Base-by-base conservation (phyloP, 2,797 vertebrate genomes). In the Ibycter americanus region DNA sequence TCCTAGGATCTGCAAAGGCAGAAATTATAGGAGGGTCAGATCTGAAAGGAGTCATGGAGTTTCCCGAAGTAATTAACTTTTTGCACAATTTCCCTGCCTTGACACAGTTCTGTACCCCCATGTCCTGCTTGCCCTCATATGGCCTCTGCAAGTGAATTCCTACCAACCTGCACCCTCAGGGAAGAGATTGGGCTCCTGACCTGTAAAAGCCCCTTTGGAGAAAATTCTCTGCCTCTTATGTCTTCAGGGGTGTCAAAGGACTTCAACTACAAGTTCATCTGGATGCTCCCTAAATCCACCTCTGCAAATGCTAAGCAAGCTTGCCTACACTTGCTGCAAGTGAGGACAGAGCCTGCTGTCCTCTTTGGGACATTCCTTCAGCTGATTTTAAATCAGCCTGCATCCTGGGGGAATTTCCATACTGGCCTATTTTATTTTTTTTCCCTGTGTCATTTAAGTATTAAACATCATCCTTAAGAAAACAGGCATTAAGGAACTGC, bases 401-500 rank as follows among this genome's bases (percentile, higher is more conserved):
- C 74, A 87, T 95, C 59, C 63, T 15, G 7, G 74, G 91, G 91
- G 82, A 96, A 91, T 96, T 96, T 90, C 93, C 78, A 65, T 84
- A 36, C 16, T 70, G 77, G 54, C 58, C 68, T 77, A 27, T 81
- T 89, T 70, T 49, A 17, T 83, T 62, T 85, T 83, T 26, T 65
- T 0, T 0, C 27, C 14, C 36, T 76, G 13, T 20, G 59, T 95
- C 49, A 63, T 72, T 91, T 91, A 83, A 92, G 63, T 86, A 92
- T 92, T 90, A 92, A 96, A 95, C 71, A 88, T 89, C 76, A 86
- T 91, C 87, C 84, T 55, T 88, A 68, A 91, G 73, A 74, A 96
- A 94, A 95, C 51, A 95, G 59, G 86, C 70, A 73, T 86, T 92
- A 94, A 97, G 88, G 93, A 93, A 92, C 68, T 70, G 40, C 91